Percentiles rank a stretch among this genome's conserved stretches.
Evolutionary conservation across 2,888 invertebrate genomes (phyloP).

Genomic region (Metellina segmentata): DNA sequence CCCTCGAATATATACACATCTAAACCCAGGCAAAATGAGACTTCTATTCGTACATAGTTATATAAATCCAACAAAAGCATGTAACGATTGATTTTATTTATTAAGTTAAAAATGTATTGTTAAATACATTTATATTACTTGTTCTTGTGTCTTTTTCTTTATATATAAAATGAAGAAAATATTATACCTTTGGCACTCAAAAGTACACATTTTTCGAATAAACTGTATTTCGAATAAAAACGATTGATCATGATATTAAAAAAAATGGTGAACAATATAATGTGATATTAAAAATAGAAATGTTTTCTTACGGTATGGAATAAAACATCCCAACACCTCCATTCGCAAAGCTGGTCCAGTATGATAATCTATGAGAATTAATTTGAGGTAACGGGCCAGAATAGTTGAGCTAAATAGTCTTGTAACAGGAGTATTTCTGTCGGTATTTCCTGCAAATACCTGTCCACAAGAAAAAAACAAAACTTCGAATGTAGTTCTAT

Average conservation of each 20-base stretch:
- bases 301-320: conserved; percentile 61
- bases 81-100: too few relatives aligned
- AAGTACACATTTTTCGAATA: not conserved
- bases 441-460: conserved; percentile 80
- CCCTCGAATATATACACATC: too few relatives aligned
- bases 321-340: conserved; percentile 79
- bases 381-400: conserved; percentile 79
- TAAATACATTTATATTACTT: too few relatives aligned
- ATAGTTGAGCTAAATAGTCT: conserved; percentile 80
- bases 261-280: not conserved
- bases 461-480: conserved; percentile 63
- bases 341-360: conserved; percentile 79
- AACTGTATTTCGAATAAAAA: not conserved
- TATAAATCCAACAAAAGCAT: too few relatives aligned
- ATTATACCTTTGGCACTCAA: not conserved
- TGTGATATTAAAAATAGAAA: not conserved
- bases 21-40: too few relatives aligned
- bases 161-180: too few relatives aligned
- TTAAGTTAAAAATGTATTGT: too few relatives aligned
- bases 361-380: conserved; percentile 79
- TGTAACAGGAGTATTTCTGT: conserved; percentile 79
- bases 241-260: not conserved
- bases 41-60: too few relatives aligned
- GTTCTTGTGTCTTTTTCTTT: too few relatives aligned
- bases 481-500: not conserved